Base-by-base conservation (phyloP, 2,113 vertebrate genomes). In the Apistogramma diplotaenia region DNA sequence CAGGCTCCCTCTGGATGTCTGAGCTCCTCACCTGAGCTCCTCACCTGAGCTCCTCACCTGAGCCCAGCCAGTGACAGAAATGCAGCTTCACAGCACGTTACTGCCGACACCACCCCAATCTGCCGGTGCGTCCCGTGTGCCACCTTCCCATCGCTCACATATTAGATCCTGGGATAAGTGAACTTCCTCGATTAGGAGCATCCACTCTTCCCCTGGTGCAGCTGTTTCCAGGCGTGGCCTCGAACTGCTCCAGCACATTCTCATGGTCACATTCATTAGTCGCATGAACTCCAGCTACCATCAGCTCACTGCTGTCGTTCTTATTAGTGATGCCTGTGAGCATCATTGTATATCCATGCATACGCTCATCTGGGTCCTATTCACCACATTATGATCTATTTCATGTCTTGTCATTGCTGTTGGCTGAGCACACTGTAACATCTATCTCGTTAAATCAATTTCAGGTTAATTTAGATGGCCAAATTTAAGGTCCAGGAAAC, bases 371-470 rank as follows among this genome's bases (percentile, higher is more conserved):
- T 67, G 29, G 21, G 40, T 74, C 43, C 25, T 54, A 3, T 72
- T 79, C 59, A 11, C 74, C 62, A 15, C 7, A 58, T 25, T 73
- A 46, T 75, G 3, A 58, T 76, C 46, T 70, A 8, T 59, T n/a
- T 76, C 21, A 1, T 15, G 19, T 31, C 6, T 74, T 33, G 21
- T 29, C 46, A 1, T 61, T 1, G 56, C 75, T 16, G 0, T 8
- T 12, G 79, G 62, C 67, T 3, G 51, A 43, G 19, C 57, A 56
- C 5, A 6, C 25, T 71, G 71, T 23, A 40, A 51, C 59, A 73
- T 67, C 67, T 35, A 43, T 37, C 80, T 84, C 79, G 89, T 90
- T 90, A 83, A 84, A 86, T 79, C 60, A 72, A 49, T 89, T 85
- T 81, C 49, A 74, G 87, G 43, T 55, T 21, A 67, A 82, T 58